Evolutionary conservation across 2,113 vertebrate genomes (phyloP).

Genomic region (Calidris pugnax): DNA sequence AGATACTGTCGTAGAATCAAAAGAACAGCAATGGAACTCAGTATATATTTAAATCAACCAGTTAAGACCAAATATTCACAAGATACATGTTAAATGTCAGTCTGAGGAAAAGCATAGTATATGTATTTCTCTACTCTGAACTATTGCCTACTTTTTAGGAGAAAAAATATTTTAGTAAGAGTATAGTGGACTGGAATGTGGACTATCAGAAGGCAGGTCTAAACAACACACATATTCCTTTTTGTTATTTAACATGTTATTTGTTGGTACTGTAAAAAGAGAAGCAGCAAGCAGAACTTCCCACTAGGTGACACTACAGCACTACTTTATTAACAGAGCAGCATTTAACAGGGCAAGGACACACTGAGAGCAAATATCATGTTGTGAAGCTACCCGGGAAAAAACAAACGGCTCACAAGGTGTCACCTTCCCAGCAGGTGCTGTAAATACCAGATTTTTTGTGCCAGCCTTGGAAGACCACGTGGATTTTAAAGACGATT

Average conservation of each 20-base stretch:
- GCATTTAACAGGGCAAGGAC: background rate
- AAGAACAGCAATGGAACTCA: background rate
- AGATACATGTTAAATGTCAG: background rate
- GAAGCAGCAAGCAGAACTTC: background rate
- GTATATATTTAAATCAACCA: background rate
- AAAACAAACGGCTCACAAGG: background rate
- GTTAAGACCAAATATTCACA: background rate
- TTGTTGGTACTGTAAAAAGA: background rate
- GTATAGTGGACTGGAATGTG: background rate
- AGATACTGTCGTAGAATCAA: background rate
- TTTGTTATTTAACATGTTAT: background rate
- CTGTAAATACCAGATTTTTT: background rate
- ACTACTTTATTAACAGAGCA: background rate
- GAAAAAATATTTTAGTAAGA: background rate
- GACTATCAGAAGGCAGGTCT: background rate
- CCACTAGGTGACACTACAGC: slow-evolving; percentile 36
- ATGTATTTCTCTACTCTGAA: background rate
- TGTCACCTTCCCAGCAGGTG: background rate
- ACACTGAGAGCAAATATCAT: fast-evolving
- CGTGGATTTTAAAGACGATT: background rate
- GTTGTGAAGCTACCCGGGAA: background rate
- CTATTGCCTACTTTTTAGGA: background rate
- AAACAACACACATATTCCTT: background rate
- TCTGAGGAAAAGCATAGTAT: background rate
- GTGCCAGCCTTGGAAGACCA: background rate